These are phyloP conservation scores for Peromyscus maniculatus DNA, from an alignment of 2,113 vertebrate species.

Conservation along the genomic window DNA sequence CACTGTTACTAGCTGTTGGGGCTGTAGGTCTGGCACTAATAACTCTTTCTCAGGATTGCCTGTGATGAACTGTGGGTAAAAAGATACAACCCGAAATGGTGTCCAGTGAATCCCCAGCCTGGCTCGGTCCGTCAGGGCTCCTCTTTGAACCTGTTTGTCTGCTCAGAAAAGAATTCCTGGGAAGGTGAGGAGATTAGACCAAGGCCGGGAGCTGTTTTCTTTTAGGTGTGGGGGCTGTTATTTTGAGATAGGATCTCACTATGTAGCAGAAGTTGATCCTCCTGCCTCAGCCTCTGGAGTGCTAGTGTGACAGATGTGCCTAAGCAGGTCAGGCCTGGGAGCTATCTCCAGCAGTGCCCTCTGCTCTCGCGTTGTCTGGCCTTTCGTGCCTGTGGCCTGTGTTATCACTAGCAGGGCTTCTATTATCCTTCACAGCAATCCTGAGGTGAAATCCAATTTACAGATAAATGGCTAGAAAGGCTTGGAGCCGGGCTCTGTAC, in stretches of 20 bases:
- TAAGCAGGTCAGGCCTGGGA: neutral
- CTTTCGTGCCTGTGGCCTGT: neutral
- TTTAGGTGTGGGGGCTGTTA: neutral
- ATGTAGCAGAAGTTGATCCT: neutral
- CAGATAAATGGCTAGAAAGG: neutral
- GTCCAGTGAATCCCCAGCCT: neutral
- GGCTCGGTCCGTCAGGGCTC: neutral
- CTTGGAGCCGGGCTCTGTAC: neutral
- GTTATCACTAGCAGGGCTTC: neutral
- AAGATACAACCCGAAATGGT: neutral
- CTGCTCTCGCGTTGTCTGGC: neutral
- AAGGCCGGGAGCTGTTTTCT: neutral
- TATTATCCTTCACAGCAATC: neutral
- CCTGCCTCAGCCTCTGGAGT: neutral
- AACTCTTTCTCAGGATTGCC: neutral
- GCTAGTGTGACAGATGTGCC: neutral
- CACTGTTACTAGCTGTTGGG: neutral
- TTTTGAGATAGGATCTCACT: neutral
- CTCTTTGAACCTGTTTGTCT: conserved; percentile 23
- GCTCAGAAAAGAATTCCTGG: neutral
- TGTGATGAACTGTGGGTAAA: neutral
- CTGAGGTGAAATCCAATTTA: neutral
- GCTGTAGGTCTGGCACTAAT: neutral
- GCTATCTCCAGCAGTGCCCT: neutral
- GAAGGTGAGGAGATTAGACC: neutral